These are phyloP conservation scores for Channallabes apus DNA, from an alignment of 2,797 vertebrate genomes.

Conservation along the genomic window DNA sequence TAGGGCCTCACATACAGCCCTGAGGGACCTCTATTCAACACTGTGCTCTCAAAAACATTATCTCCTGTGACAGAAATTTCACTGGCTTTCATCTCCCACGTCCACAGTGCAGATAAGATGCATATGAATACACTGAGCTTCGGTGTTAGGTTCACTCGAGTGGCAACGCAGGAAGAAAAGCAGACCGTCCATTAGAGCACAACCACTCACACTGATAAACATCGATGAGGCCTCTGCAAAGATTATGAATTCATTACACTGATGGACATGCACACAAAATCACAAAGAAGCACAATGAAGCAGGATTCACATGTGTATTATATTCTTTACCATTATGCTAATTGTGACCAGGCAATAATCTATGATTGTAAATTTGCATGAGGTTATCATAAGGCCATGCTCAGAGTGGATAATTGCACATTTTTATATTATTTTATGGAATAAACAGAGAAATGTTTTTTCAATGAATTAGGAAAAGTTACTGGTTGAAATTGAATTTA, in stretches of 20 bases:
- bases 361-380: neutral
- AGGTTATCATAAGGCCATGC: neutral
- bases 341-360: neutral
- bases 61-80: slow-evolving; percentile 52
- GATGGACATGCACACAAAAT: slow-evolving; percentile 62
- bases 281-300: slow-evolving; percentile 59
- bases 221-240: slow-evolving; percentile 75
- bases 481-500: neutral
- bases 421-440: neutral
- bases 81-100: slow-evolving; percentile 51
- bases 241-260: slow-evolving; percentile 78
- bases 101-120: slow-evolving; percentile 57
- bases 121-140: slow-evolving; percentile 24
- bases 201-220: slow-evolving; percentile 62
- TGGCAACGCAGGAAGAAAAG: neutral
- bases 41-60: slow-evolving; percentile 48
- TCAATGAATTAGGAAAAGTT: neutral
- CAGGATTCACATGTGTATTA: slow-evolving; percentile 15
- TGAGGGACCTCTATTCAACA: slow-evolving; percentile 45
- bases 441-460: neutral
- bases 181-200: slow-evolving; percentile 40
- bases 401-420: neutral
- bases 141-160: slow-evolving; percentile 26
- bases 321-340: slow-evolving; percentile 26
- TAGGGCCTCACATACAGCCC: slow-evolving; percentile 41